phyloP scores from a whole-genome alignment of 2,888 invertebrate genomes.

The Machimus atricapillus region DNA sequence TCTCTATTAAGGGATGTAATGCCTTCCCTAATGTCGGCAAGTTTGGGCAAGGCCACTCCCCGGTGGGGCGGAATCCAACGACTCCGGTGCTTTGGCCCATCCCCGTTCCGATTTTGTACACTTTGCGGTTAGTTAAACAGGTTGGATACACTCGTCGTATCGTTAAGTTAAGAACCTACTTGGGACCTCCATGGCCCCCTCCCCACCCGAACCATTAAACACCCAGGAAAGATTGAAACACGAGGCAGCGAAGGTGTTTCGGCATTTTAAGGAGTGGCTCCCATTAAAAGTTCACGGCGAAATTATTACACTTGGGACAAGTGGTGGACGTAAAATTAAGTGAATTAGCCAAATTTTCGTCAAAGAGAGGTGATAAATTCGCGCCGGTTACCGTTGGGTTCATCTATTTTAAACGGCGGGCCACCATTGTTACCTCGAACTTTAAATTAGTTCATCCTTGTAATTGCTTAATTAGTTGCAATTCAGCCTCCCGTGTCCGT shows the following conservation, averaged over 20 bases:
- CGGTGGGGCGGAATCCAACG: not conserved
- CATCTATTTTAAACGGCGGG: not conserved
- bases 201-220: not conserved
- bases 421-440: not conserved
- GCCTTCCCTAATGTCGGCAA: not conserved
- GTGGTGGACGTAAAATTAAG: not conserved
- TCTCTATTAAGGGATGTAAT: slow-evolving; percentile 17
- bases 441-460: not conserved
- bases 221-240: not conserved
- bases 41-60: not conserved
- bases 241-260: not conserved
- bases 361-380: not conserved
- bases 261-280: not conserved
- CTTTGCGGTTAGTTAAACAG: slow-evolving; percentile 9
- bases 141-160: not conserved
- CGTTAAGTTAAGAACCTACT: slow-evolving; percentile 3
- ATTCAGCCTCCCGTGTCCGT: not conserved
- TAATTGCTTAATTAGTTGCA: not conserved
- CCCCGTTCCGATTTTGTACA: not conserved
- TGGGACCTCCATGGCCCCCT: not conserved
- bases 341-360: not conserved
- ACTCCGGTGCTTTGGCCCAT: not conserved
- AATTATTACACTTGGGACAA: not conserved
- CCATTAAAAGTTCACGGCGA: not conserved
- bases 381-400: not conserved